phyloP scores from a whole-genome alignment of 2,797 vertebrate genomes.

The Valencia hispanica region DNA sequence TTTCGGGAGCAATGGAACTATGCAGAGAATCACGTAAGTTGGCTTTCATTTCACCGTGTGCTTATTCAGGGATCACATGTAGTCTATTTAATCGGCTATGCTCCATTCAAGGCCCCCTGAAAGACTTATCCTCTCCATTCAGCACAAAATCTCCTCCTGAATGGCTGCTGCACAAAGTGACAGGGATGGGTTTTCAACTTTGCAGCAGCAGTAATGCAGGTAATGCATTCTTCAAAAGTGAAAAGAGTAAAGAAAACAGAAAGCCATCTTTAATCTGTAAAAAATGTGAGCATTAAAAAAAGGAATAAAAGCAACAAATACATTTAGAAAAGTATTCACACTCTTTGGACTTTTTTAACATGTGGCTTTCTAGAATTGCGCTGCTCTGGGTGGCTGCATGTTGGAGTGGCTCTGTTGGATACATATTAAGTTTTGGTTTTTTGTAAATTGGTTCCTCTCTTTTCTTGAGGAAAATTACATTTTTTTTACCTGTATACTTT shows the following conservation, averaged over 20 bases:
- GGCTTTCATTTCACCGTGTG: conserved; percentile 40
- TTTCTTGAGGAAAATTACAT: too few relatives aligned
- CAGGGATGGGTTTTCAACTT: conserved; percentile 56
- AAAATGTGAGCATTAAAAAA: background rate
- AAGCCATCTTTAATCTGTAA: conserved; percentile 3
- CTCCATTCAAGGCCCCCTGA: conserved; percentile 60
- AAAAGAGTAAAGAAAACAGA: conserved; percentile 14
- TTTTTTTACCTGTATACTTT: too few relatives aligned
- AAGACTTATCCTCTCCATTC: conserved; percentile 65
- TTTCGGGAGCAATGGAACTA: background rate
- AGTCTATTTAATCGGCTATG: conserved; percentile 63
- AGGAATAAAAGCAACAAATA: background rate
- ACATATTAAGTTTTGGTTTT: too few relatives aligned
- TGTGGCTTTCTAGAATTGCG: too few relatives aligned
- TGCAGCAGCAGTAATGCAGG: conserved; percentile 6
- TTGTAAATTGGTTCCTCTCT: too few relatives aligned
- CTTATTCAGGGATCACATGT: conserved; percentile 58
- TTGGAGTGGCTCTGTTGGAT: too few relatives aligned
- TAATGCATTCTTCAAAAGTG: conserved; percentile 32
- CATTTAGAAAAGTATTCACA: background rate
- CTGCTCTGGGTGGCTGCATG: too few relatives aligned
- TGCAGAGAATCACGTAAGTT: conserved; percentile 44
- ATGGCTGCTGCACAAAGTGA: conserved; percentile 59
- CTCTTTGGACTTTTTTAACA: background rate
- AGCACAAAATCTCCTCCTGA: conserved; percentile 52